Evolutionary conservation across 2,888 invertebrate species (phyloP).

Genomic region (Quadroppia sp.): DNA sequence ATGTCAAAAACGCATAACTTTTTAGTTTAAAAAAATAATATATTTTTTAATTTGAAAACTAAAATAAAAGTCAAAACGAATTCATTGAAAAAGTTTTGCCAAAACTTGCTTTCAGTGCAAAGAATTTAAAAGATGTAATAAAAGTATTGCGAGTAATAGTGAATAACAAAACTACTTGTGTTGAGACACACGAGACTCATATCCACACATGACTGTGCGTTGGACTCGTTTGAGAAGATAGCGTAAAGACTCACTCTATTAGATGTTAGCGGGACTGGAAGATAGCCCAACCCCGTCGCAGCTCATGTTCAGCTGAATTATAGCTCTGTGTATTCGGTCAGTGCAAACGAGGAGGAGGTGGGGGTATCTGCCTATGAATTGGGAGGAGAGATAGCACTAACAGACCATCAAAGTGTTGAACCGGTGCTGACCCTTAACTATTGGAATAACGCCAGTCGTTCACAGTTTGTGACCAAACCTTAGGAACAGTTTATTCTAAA

Average conservation of each 20-base stretch:
- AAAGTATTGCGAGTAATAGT: constrained; percentile 25
- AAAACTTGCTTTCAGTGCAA: neutral
- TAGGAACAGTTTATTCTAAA: too few species aligned
- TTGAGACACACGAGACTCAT: constrained; percentile 28
- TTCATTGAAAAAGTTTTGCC: constrained; percentile 1
- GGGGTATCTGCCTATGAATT: constrained; percentile 27
- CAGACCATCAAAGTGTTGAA: constrained; percentile 22
- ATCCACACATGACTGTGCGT: constrained; percentile 22
- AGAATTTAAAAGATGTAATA: constrained; percentile 9
- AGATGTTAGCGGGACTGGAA: constrained; percentile 25
- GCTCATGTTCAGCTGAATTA: constrained; percentile 17
- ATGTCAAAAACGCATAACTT: neutral
- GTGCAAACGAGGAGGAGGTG: constrained; percentile 17
- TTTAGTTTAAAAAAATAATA: too few species aligned
- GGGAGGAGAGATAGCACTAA: constrained; percentile 19
- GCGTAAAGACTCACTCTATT: constrained; percentile 31
- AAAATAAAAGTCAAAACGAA: constrained; percentile 1
- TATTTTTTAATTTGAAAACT: neutral
- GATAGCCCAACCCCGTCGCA: constrained; percentile 30
- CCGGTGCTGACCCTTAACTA: neutral
- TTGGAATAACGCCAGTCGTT: constrained; percentile 23
- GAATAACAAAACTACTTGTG: constrained; percentile 19
- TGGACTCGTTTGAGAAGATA: constrained; percentile 34
- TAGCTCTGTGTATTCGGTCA: constrained; percentile 10
- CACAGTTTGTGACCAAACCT: neutral